Conservation (phyloP, 2,113 vertebrate species). For the Cyanoderma ruficeps region DNA sequence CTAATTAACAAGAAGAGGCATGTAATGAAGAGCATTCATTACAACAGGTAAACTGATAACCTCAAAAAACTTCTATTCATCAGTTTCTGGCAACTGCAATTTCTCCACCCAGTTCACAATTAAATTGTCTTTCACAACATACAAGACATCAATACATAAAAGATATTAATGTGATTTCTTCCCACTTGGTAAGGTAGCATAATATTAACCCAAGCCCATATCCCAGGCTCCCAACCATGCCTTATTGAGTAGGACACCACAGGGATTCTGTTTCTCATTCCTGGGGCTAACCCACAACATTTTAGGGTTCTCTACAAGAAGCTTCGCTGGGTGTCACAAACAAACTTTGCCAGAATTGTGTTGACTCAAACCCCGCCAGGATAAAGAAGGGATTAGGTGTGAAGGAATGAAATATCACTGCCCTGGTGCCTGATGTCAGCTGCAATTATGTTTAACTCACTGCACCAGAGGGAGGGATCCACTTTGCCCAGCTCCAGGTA, state of each 20-base stretch:
- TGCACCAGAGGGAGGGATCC: neutral
- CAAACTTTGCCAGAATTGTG: neutral
- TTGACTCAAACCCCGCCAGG: neutral
- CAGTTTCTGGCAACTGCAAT: constrained; percentile 45
- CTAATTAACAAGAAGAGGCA: constrained; percentile 69
- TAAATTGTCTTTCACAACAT: constrained; percentile 7
- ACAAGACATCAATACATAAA: neutral
- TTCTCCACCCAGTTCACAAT: constrained; percentile 10
- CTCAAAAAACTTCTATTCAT: constrained; percentile 53
- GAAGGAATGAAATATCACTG: constrained; percentile 32
- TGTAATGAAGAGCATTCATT: constrained; percentile 72
- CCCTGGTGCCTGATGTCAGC: neutral
- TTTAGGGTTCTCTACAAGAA: neutral
- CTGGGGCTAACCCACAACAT: neutral
- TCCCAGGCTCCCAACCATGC: neutral
- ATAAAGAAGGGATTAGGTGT: neutral
- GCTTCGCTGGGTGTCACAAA: neutral
- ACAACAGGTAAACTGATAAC: constrained; percentile 70
- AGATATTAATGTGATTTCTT: neutral
- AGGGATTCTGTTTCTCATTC: neutral
- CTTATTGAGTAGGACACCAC: neutral
- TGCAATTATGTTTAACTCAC: neutral
- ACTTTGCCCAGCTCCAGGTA: neutral
- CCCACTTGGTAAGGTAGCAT: neutral
- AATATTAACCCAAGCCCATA: neutral